Percentiles rank a stretch among this genome's conserved stretches.
Evolutionary conservation across 2,797 vertebrate species (phyloP).

Genomic region (Helostoma temminkii): DNA sequence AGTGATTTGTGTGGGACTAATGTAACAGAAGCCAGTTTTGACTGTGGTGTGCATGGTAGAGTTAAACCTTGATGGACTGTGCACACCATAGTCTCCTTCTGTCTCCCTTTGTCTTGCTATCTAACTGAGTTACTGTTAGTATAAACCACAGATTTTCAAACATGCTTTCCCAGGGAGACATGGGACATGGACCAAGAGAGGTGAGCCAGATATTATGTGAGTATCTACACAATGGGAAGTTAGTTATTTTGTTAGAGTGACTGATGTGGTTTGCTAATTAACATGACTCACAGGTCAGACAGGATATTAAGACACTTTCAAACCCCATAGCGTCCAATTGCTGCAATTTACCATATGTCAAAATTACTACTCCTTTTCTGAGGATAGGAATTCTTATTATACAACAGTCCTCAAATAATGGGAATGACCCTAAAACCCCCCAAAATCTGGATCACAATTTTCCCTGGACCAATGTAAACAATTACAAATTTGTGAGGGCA

Average conservation of each 20-base stretch:
- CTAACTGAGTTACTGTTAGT: neutral
- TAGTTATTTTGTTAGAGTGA: neutral
- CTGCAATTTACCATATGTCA: neutral
- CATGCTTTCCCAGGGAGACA: neutral
- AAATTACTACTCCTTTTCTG: no score
- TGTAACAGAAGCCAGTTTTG: no score
- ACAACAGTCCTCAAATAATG: neutral
- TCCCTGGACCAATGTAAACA: neutral
- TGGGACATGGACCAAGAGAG: no score
- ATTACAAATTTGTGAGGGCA: neutral
- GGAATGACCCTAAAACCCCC: neutral
- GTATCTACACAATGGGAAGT: no score
- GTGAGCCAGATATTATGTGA: no score
- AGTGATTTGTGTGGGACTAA: no score
- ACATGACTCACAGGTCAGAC: neutral
- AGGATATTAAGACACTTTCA: neutral
- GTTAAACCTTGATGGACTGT: no score
- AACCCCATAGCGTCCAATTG: neutral
- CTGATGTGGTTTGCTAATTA: neutral
- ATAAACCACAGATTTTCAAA: neutral
- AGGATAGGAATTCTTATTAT: no score
- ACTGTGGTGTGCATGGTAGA: no score
- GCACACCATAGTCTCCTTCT: no score
- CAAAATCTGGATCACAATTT: neutral
- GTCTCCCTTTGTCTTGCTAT: no score